Conservation (phyloP, 2,113 vertebrate species). For the Halcyon malimbica region DNA sequence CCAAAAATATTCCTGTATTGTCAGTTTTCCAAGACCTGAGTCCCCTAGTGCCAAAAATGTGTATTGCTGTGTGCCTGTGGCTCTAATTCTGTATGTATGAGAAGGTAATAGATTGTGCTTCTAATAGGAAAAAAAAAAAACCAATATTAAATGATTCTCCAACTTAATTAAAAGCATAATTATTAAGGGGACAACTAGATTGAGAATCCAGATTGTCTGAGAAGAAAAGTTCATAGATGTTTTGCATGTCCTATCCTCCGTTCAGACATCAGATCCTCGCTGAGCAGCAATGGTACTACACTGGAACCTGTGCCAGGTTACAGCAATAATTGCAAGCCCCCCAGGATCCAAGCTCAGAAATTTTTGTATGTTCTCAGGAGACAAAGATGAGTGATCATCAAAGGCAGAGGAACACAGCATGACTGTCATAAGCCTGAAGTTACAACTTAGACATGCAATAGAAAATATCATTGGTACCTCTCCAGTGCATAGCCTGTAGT, state of each 20-base stretch:
- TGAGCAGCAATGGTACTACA: slow-evolving; percentile 11
- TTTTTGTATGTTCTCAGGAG: slow-evolving; percentile 88
- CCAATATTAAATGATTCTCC: slow-evolving; percentile 12
- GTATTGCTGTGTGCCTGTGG: background rate
- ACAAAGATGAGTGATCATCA: slow-evolving; percentile 92
- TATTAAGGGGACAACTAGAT: background rate
- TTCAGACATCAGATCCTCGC: background rate
- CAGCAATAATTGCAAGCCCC: slow-evolving; percentile 76
- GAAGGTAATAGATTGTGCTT: background rate
- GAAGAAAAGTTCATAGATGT: background rate
- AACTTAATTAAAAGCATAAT: slow-evolving; percentile 29
- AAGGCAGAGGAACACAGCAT: slow-evolving; percentile 93
- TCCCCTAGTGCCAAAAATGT: background rate
- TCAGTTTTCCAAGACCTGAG: background rate
- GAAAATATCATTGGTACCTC: slow-evolving; percentile 85
- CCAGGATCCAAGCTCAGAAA: slow-evolving; percentile 77
- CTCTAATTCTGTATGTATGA: background rate
- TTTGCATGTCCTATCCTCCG: background rate
- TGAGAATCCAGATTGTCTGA: background rate
- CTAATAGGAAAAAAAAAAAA: slow-evolving; percentile 27
- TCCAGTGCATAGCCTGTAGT: slow-evolving; percentile 87
- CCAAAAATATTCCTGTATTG: background rate
- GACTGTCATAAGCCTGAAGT: slow-evolving; percentile 94
- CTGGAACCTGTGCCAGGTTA: slow-evolving; percentile 76
- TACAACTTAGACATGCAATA: slow-evolving; percentile 93